Percentiles rank a stretch among this genome's conserved stretches.
These are phyloP conservation scores for Rhopalosiphum maidis DNA, from an alignment of 1,140 invertebrate genomes.

Conservation along the genomic window DNA sequence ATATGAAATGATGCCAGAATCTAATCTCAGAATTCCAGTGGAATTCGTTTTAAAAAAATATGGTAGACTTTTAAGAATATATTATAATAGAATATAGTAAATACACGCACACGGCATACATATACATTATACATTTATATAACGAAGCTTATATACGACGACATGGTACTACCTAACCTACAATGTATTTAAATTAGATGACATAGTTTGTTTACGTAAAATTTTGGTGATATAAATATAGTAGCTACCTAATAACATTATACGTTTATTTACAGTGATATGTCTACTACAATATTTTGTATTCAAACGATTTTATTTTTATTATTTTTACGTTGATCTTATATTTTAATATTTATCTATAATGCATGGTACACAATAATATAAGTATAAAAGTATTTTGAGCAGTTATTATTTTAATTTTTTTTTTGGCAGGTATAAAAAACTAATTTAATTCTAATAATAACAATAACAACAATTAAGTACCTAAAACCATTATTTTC, in stretches of 20 bases:
- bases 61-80: not conserved
- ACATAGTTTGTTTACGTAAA: slow-evolving; percentile 5
- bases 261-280: not conserved
- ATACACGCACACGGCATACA: not conserved
- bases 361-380: not conserved
- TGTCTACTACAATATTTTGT: not conserved
- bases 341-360: not conserved
- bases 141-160: not conserved
- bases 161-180: not conserved
- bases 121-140: not conserved
- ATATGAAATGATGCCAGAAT: slow-evolving; percentile 28
- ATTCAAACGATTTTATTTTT: not conserved
- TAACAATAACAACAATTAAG: not conserved
- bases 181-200: not conserved
- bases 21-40: slow-evolving; percentile 18
- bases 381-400: not conserved
- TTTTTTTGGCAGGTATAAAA: not conserved
- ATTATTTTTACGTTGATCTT: not conserved
- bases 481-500: not conserved
- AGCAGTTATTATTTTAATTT: not conserved
- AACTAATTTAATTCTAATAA: not conserved
- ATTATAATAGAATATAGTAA: not conserved
- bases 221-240: not conserved
- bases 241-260: not conserved
- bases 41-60: not conserved